A percentile compares a stretch with the other conserved stretches of the same genome.
phyloP scores from a whole-genome alignment of 2,888 invertebrate genomes.

The Patella depressa region DNA sequence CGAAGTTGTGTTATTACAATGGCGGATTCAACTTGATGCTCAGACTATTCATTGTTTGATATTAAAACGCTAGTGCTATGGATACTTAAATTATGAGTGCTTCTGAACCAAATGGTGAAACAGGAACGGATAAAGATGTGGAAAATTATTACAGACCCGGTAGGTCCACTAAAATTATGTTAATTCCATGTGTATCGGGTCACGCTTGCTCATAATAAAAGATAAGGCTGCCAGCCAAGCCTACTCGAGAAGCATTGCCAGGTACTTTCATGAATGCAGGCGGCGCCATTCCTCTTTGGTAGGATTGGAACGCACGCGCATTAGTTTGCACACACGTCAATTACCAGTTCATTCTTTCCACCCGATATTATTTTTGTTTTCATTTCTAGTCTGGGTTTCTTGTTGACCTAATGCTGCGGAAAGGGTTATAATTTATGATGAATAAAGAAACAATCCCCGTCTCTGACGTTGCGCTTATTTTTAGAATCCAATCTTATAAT shows the following conservation, averaged over 20 bases:
- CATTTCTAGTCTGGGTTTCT: too few relatives aligned
- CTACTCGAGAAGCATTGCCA: background rate
- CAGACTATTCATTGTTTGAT: conserved; percentile 41
- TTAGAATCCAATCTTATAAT: too few relatives aligned
- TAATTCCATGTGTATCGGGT: conserved; percentile 8
- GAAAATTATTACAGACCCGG: conserved; percentile 63
- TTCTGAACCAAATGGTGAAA: conserved; percentile 58
- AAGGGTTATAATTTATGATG: too few relatives aligned
- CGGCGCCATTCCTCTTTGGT: conserved; percentile 12
- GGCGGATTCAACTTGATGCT: conserved; percentile 57
- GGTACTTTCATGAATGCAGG: background rate
- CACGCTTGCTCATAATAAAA: background rate
- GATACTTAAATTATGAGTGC: conserved; percentile 56
- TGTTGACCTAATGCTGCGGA: too few relatives aligned
- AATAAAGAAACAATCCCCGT: too few relatives aligned
- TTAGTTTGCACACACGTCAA: background rate
- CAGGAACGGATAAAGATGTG: conserved; percentile 62
- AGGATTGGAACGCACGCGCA: conserved; percentile 11
- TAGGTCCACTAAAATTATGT: conserved; percentile 28
- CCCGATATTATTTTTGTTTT: too few relatives aligned
- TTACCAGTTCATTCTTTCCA: too few relatives aligned
- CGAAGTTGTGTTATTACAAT: conserved; percentile 62
- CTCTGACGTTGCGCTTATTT: too few relatives aligned
- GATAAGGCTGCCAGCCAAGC: background rate
- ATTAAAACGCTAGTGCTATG: conserved; percentile 38